phyloP scores from a whole-genome alignment of 1,140 invertebrate genomes.

The Hesperophylax magnus region DNA sequence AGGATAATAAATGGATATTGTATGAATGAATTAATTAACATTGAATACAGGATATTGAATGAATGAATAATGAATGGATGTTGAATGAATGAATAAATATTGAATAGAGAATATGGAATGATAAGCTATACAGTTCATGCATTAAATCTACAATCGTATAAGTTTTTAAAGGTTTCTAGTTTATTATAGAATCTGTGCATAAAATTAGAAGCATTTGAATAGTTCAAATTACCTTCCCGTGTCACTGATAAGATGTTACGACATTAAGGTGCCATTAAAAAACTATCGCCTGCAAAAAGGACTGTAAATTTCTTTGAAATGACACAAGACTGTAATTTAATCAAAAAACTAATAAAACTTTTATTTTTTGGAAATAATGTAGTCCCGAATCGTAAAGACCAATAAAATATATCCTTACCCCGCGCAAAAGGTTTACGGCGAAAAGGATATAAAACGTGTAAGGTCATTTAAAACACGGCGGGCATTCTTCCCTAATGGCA shows the following conservation, averaged over 20 bases:
- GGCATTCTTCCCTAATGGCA: conserved; percentile 22
- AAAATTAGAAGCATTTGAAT: no score
- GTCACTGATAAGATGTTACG: no score
- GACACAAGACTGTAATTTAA: conserved; percentile 51
- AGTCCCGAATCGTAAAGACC: conserved; percentile 50
- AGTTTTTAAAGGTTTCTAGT: no score
- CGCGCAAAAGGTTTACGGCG: conserved; percentile 51
- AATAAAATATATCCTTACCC: conserved; percentile 51
- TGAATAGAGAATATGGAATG: no score
- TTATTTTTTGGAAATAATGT: conserved; percentile 47
- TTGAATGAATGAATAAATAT: no score
- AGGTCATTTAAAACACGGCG: conserved; percentile 41
- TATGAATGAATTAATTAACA: no score
- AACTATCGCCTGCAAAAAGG: background rate
- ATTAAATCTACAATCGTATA: no score
- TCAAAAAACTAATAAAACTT: conserved; percentile 54
- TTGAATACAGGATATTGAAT: no score
- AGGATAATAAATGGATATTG: no score
- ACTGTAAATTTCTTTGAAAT: conserved; percentile 29
- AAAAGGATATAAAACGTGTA: conserved; percentile 30
- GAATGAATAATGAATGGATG: no score
- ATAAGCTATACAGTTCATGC: background rate
- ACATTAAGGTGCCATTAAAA: background rate
- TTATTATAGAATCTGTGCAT: no score
- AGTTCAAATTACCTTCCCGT: no score